phyloP scores from a whole-genome alignment of 2,797 vertebrate genomes.

The Ptychobarbus kaznakovi region DNA sequence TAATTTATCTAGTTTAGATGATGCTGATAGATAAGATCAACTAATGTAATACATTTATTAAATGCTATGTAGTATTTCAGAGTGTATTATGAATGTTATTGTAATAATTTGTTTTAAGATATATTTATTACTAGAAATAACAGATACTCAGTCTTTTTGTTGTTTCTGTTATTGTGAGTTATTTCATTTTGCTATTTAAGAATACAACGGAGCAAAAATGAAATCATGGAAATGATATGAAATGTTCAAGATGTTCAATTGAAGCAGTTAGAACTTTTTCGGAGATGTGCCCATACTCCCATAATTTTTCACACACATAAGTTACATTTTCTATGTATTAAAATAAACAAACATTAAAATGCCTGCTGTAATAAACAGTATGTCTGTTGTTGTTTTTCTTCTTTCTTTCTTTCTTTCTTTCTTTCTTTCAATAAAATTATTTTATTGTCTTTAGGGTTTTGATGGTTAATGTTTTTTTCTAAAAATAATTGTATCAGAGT shows the following conservation, averaged over 20 bases:
- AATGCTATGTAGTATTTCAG: not conserved
- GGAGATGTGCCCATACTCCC: not conserved
- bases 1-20: not conserved
- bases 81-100: not conserved
- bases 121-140: not conserved
- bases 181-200: not conserved
- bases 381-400: not conserved
- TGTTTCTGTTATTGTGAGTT: not conserved
- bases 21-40: not conserved
- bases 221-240: not conserved
- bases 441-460: not conserved
- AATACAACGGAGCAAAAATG: not conserved
- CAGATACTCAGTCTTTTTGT: not conserved
- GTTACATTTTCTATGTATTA: not conserved
- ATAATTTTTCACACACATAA: not conserved
- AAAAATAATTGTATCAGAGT: not conserved
- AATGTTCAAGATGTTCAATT: not conserved
- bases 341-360: not conserved
- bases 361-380: not conserved
- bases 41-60: not conserved
- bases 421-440: not conserved
- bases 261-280: not conserved
- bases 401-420: not conserved
- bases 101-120: not conserved
- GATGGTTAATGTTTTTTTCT: not conserved